Conservation (phyloP, 2,888 invertebrate species). For the Syrphus vitripennis region DNA sequence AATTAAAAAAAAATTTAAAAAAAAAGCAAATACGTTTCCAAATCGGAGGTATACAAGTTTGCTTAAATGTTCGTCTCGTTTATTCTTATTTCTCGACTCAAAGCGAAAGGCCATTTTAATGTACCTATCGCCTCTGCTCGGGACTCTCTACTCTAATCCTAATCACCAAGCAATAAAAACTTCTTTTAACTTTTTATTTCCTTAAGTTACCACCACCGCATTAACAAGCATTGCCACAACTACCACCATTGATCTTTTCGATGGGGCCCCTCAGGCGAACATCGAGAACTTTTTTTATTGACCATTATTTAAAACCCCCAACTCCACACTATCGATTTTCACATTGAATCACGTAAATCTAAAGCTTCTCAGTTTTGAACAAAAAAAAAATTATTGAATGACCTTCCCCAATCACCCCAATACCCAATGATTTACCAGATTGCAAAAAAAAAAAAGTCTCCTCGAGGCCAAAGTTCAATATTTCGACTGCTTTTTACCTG, state of each 20-base stretch:
- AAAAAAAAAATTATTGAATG: constrained; percentile 8
- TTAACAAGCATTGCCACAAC: not conserved
- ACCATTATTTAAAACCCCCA: not conserved
- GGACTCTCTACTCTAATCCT: not conserved
- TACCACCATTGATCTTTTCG: not conserved
- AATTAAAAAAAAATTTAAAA: not conserved
- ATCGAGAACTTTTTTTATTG: not conserved
- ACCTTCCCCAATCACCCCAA: constrained; percentile 41
- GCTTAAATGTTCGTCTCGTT: constrained; percentile 46
- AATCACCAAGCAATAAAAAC: not conserved
- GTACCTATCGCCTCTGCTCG: not conserved
- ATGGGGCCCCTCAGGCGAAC: not conserved
- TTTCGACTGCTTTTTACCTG: constrained; percentile 66
- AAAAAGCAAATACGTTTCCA: constrained; percentile 5
- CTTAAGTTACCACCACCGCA: not conserved
- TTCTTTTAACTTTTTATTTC: not conserved
- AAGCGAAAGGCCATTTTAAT: not conserved
- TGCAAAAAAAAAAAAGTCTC: not conserved
- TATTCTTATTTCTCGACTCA: constrained; percentile 42
- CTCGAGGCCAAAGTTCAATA: not conserved
- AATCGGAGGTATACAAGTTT: constrained; percentile 24
- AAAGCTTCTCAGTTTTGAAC: not conserved
- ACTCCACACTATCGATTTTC: constrained; percentile 50
- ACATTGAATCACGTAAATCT: not conserved
- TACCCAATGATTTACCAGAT: not conserved